Conservation (phyloP, 1,140 invertebrate genomes). For the Papilio polyxenes region DNA sequence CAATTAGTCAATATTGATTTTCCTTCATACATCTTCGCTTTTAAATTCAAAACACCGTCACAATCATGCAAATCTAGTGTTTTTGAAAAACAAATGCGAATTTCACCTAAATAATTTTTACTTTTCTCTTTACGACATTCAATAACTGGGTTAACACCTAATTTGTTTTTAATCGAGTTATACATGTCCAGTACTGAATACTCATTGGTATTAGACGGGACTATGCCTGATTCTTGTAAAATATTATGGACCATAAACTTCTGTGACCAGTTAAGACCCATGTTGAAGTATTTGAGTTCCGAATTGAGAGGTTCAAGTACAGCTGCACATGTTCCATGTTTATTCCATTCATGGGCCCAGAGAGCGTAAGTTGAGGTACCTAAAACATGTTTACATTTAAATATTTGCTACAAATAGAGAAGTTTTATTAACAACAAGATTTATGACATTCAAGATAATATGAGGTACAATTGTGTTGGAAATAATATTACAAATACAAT, state of each 20-base stretch:
- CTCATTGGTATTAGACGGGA: conserved; percentile 80
- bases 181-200: conserved; percentile 83
- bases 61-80: conserved; percentile 82
- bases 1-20: conserved; percentile 82
- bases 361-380: conserved; percentile 82
- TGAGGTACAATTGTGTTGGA: too few relatives aligned
- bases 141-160: conserved; percentile 83
- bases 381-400: conserved; percentile 47
- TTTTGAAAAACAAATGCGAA: conserved; percentile 86
- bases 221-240: conserved; percentile 81
- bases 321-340: conserved; percentile 91
- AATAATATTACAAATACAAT: too few relatives aligned
- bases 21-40: conserved; percentile 51
- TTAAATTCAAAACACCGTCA: conserved; percentile 70
- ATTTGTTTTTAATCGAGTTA: conserved; percentile 79
- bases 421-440: too few relatives aligned
- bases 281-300: conserved; percentile 87
- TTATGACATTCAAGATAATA: too few relatives aligned
- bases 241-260: conserved; percentile 84
- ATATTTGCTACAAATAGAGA: neutral
- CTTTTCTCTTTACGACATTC: conserved; percentile 83
- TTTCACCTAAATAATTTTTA: conserved; percentile 83
- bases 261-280: conserved; percentile 84
- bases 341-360: conserved; percentile 92
- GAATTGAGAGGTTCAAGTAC: conserved; percentile 82